Evolutionary conservation across 2,888 invertebrate genomes (phyloP), one percentile per base, ranked within the genome.

Genomic region (Ormyrus nitidulus): DNA sequence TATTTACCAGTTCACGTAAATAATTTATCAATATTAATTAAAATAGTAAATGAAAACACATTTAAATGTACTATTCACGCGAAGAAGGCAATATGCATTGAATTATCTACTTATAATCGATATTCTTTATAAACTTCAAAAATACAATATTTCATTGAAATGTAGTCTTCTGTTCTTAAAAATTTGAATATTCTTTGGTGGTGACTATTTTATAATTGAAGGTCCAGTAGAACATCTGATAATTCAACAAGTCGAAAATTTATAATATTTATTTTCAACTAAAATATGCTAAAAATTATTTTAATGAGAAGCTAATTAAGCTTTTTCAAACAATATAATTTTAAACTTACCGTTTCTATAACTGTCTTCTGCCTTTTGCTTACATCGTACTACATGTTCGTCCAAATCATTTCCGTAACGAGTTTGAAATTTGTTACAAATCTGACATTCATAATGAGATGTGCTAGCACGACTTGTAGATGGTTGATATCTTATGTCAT

Each of bases 361-460:
- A 34, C 4, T 58, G 56, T 74, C 71, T 58, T 77, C 69, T 56
- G 66, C 11, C n/a, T 19, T 54, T 56, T 80, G 66, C 19, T 83
- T 65, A 80, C 89, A 89, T 11, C 65, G 66, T 0, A 75, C 49
- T 53, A 85, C 81, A 62, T 89, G 89, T 10, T 84, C 83, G 53
- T 86, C 84, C 51, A 82, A 87, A 8, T 82, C 64, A 61, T 79
- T 82, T 7, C 83, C 83, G 68, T 85, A 82, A 8, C 9, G 46
- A 5, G 87, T 88, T 64, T 59, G 80, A 62, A 82, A 89, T 0
- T 68, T 81, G 0, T 70, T 77, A 71, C 88, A 89, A 77, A 87
- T 61, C 6, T 73, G 10, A 66, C 89, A 89, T 61, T 84, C 80
- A 1, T 71, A 65, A 46, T 8, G 4, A 10, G 34, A 73, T 65